A percentile compares a stretch with the other conserved stretches of the same genome.
Conservation (phyloP, 2,113 vertebrate species). For the Muntiacus reevesi region DNA sequence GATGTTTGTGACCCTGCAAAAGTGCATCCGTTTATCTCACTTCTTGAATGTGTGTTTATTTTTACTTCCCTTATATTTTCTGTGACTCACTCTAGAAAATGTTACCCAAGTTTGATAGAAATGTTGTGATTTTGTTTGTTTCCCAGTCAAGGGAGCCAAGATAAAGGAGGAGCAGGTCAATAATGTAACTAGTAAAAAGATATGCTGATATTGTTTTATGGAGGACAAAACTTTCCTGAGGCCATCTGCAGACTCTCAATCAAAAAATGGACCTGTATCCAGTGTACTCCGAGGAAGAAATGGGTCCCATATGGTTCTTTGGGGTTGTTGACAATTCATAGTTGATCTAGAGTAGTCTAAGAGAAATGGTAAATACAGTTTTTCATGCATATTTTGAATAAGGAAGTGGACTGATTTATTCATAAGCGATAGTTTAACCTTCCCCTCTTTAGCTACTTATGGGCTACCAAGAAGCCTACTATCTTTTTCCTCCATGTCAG, state of each 20-base stretch:
- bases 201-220: not conserved
- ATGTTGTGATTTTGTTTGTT: not conserved
- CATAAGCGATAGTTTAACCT: not conserved
- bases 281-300: not conserved
- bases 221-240: not conserved
- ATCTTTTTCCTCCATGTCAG: not conserved
- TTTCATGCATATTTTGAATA: not conserved
- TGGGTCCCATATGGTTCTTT: not conserved
- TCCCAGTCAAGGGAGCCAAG: not conserved
- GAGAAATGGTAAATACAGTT: not conserved
- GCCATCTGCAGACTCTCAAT: not conserved
- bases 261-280: not conserved
- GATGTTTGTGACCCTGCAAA: not conserved
- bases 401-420: not conserved
- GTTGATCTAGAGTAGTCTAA: not conserved
- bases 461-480: not conserved
- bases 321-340: not conserved
- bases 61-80: not conserved
- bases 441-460: not conserved
- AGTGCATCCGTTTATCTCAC: not conserved
- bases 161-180: not conserved
- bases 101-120: not conserved
- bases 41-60: slow-evolving; percentile 25
- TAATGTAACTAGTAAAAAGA: not conserved
- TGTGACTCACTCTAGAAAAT: not conserved